Conservation (phyloP, 2,113 vertebrate genomes). For the Pelusios castaneus region DNA sequence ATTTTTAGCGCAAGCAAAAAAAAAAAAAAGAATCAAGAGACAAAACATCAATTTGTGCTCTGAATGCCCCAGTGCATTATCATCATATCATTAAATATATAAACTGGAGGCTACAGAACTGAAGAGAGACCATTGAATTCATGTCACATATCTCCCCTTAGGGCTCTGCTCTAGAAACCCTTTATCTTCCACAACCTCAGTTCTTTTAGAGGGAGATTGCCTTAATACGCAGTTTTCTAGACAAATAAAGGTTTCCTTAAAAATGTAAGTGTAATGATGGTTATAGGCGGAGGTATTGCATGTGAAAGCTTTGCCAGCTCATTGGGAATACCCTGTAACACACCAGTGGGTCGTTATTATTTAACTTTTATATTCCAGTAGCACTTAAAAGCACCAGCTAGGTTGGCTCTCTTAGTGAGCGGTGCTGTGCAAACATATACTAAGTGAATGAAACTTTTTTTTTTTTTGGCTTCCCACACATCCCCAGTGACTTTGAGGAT, state of each 20-base stretch:
- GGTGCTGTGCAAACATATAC: rapidly evolving
- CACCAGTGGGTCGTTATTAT: background rate
- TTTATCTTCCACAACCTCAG: conserved; percentile 42
- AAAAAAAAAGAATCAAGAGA: conserved; percentile 14
- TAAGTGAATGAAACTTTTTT: too few species aligned
- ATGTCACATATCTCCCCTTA: conserved; percentile 38
- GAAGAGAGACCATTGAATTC: background rate
- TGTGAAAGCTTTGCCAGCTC: background rate
- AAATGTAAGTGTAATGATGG: background rate
- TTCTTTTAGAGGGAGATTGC: conserved; percentile 16
- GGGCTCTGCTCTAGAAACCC: conserved; percentile 23
- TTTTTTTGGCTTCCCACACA: too few species aligned
- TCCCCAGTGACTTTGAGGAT: background rate
- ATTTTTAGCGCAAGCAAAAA: conserved; percentile 32
- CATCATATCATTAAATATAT: background rate
- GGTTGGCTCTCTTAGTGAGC: background rate
- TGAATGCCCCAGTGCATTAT: conserved; percentile 45
- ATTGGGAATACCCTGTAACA: background rate
- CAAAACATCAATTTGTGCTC: conserved; percentile 60
- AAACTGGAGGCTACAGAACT: conserved; percentile 15
- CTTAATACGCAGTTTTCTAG: conserved; percentile 40
- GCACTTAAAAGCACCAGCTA: background rate
- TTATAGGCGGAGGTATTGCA: background rate
- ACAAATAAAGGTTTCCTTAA: conserved; percentile 25
- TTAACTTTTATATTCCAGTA: background rate